These are phyloP conservation scores for Arctopsyche grandis DNA, from an alignment of 1,140 invertebrate species.

Conservation along the genomic window DNA sequence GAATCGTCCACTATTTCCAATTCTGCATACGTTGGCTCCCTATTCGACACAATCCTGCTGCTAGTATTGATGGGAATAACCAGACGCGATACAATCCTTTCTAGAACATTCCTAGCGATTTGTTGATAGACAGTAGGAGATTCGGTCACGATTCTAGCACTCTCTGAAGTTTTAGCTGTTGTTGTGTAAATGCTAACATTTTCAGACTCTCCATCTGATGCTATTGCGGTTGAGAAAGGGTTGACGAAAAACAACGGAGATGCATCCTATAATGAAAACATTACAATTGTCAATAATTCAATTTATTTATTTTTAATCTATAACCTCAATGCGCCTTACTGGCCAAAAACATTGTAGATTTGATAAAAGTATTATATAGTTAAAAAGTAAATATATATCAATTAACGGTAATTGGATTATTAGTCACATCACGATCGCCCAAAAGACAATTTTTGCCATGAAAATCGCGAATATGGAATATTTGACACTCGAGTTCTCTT, in stretches of 20 bases:
- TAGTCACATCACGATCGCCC: too few species aligned
- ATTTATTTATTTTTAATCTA: too few species aligned
- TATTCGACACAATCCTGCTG: constrained; percentile 52
- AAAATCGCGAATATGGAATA: too few species aligned
- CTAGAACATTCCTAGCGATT: constrained; percentile 62
- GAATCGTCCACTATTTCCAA: constrained; percentile 60
- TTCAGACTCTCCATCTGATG: constrained; percentile 60
- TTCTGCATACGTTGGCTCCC: constrained; percentile 55
- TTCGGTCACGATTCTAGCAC: constrained; percentile 33
- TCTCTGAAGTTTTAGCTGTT: constrained; percentile 51
- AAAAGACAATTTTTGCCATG: too few species aligned
- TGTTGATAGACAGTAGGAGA: constrained; percentile 60
- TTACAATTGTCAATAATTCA: too few species aligned
- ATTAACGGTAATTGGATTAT: too few species aligned
- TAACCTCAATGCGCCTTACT: too few species aligned
- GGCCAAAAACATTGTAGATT: too few species aligned
- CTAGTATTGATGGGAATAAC: constrained; percentile 18
- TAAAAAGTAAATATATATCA: too few species aligned
- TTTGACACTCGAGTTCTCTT: too few species aligned
- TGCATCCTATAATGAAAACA: constrained; percentile 25
- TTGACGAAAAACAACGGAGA: constrained; percentile 55
- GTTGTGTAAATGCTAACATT: constrained; percentile 62
- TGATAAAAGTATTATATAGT: too few species aligned
- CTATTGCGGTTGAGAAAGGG: constrained; percentile 55
- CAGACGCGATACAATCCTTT: constrained; percentile 60